Conservation (phyloP, 1,140 invertebrate genomes). For the Nasonia giraulti region DNA sequence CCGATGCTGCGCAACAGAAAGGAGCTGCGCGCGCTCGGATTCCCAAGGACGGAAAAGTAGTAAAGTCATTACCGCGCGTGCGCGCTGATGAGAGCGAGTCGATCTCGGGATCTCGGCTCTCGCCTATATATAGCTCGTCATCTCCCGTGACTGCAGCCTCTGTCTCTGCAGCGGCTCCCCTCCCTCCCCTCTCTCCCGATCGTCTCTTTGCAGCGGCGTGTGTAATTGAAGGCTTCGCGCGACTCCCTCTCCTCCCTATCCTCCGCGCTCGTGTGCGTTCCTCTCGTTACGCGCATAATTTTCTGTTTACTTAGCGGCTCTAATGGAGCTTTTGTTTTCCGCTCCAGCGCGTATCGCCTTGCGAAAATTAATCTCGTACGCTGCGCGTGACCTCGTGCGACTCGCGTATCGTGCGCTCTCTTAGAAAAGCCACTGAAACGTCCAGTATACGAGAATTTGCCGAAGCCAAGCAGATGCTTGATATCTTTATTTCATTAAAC, state of each 20-base stretch:
- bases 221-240: slow-evolving; percentile 13
- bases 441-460: background rate
- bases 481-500: background rate
- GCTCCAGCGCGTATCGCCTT: too few relatives aligned
- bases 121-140: slow-evolving; percentile 8
- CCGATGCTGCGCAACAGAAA: background rate
- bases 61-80: slow-evolving; percentile 36
- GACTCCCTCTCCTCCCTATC: background rate
- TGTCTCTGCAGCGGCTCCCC: background rate
- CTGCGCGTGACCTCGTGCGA: too few relatives aligned
- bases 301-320: slow-evolving; percentile 29
- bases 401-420: too few relatives aligned
- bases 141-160: background rate
- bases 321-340: slow-evolving; percentile 20
- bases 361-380: background rate
- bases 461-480: background rate
- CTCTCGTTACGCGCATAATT: slow-evolving; percentile 17
- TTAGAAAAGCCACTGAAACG: background rate
- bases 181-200: background rate
- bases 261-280: background rate
- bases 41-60: slow-evolving; percentile 34
- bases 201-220: background rate
- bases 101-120: background rate
- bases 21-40: background rate
- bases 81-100: background rate